Evolutionary conservation across 2,888 invertebrate genomes (phyloP).

Genomic region (Opisthograptis luteolata): DNA sequence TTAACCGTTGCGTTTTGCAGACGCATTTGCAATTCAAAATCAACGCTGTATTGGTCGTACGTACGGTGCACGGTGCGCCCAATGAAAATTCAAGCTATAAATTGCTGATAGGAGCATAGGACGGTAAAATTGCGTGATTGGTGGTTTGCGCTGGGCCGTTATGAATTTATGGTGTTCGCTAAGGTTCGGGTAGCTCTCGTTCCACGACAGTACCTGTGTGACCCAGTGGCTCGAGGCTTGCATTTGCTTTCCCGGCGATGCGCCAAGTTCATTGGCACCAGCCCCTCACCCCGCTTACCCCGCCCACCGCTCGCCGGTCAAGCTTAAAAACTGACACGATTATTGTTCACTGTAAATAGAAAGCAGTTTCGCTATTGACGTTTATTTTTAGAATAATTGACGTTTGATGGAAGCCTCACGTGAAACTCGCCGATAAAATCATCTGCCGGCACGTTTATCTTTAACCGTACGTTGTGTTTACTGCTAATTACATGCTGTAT

Average conservation of each 20-base stretch:
- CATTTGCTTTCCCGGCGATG: constrained; percentile 73
- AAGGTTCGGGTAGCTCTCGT: constrained; percentile 56
- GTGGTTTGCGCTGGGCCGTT: constrained; percentile 44
- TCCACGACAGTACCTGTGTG: constrained; percentile 65
- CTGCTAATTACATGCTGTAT: constrained; percentile 20
- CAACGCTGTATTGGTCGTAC: constrained; percentile 55
- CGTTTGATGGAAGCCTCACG: constrained; percentile 29
- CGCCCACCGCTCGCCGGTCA: constrained; percentile 34
- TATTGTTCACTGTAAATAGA: constrained; percentile 73
- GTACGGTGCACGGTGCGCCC: constrained; percentile 43
- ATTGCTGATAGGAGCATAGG: constrained; percentile 48
- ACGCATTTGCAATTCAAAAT: constrained; percentile 62
- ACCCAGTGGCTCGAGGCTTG: constrained; percentile 69
- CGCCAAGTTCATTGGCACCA: constrained; percentile 78
- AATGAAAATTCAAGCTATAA: constrained; percentile 60
- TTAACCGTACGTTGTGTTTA: constrained; percentile 5
- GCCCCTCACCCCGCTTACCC: constrained; percentile 40
- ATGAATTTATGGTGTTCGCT: constrained; percentile 52
- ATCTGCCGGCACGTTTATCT: constrained; percentile 13
- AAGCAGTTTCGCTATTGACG: constrained; percentile 67
- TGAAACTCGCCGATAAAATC: constrained; percentile 29
- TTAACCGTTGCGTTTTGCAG: constrained; percentile 50
- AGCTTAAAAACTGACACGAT: constrained; percentile 71
- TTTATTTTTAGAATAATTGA: constrained; percentile 59
- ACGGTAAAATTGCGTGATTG: constrained; percentile 54